Percentiles rank a stretch among this genome's conserved stretches.
phyloP scores from a whole-genome alignment of 2,888 invertebrate species.

The Agrotis clavis region DNA sequence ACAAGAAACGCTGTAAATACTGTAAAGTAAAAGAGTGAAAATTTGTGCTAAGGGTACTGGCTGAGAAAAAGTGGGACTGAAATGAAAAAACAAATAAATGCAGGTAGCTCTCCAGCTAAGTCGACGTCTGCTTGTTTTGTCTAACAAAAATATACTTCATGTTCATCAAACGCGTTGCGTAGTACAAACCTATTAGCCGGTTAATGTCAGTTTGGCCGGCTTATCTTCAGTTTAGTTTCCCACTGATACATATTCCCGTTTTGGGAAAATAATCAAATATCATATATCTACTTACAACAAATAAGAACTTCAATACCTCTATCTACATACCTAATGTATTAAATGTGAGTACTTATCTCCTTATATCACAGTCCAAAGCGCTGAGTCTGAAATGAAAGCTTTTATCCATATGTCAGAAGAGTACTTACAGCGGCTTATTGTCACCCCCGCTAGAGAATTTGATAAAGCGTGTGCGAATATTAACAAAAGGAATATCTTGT shows the following conservation, averaged over 20 bases:
- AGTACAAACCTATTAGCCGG: background rate
- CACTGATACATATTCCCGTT: background rate
- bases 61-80: no score
- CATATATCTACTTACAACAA: background rate
- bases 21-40: no score
- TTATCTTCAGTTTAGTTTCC: background rate
- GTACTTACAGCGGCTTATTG: constrained; percentile 91
- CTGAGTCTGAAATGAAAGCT: constrained; percentile 91
- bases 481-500: constrained; percentile 92
- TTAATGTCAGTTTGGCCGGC: background rate
- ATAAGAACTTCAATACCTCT: background rate
- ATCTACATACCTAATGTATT: constrained; percentile 25
- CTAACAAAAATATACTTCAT: background rate
- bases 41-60: no score
- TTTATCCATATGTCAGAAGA: constrained; percentile 91
- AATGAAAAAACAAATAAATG: no score
- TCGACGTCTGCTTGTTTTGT: background rate
- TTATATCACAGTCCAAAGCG: constrained; percentile 87
- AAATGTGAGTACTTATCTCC: constrained; percentile 65
- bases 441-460: constrained; percentile 91
- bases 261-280: background rate
- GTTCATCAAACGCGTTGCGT: no score
- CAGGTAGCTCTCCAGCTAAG: background rate
- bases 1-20: no score
- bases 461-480: constrained; percentile 92